Conservation (phyloP, 2,113 vertebrate species). For the Tor tambroides region DNA sequence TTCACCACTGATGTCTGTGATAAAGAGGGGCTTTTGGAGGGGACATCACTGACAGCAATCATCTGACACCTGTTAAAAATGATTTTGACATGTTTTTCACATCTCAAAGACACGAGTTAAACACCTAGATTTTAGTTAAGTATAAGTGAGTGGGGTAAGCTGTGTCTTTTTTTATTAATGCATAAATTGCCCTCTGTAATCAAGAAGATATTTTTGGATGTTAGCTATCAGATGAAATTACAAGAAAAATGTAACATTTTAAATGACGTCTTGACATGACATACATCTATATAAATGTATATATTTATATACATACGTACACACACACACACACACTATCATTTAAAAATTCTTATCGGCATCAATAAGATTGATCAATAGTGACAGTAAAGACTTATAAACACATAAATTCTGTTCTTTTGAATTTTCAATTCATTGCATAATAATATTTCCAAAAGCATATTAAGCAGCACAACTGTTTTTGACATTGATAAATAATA, state of each 20-base stretch:
- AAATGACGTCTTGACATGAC: too few relatives aligned
- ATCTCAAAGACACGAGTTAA: neutral
- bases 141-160: neutral
- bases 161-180: neutral
- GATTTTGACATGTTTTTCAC: neutral
- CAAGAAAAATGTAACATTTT: neutral
- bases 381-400: too few relatives aligned
- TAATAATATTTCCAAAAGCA: too few relatives aligned
- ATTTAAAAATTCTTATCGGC: too few relatives aligned
- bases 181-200: neutral
- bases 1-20: neutral
- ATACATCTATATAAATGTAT: too few relatives aligned
- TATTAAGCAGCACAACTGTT: too few relatives aligned
- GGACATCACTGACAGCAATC: neutral
- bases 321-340: neutral
- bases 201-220: neutral
- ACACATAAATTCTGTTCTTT: too few relatives aligned
- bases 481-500: too few relatives aligned
- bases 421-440: too few relatives aligned
- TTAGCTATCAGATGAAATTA: neutral
- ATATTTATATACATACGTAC: neutral
- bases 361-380: too few relatives aligned
- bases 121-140: neutral
- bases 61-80: neutral
- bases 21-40: slow-evolving; percentile 15